Conservation (phyloP, 2,888 invertebrate genomes). For the Synergus laeviventris region DNA sequence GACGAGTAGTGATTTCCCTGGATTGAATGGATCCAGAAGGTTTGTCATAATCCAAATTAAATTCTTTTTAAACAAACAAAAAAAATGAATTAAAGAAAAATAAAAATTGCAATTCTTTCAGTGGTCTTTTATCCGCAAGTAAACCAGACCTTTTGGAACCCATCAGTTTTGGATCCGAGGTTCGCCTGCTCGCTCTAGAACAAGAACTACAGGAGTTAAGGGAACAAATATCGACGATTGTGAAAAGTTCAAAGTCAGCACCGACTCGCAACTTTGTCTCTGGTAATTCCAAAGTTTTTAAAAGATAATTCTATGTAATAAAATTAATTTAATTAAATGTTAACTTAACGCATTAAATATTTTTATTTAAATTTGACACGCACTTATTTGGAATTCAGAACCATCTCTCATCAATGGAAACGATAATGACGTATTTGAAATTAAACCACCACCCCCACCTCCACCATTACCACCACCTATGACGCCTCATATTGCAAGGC, state of each 20-base stretch:
- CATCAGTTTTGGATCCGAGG: constrained; percentile 74
- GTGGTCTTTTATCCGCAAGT: constrained; percentile 67
- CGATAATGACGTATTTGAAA: constrained; percentile 46
- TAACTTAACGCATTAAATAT: not conserved
- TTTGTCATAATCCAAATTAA: constrained; percentile 27
- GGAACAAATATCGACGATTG: constrained; percentile 72
- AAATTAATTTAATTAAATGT: no score
- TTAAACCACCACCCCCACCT: constrained; percentile 65
- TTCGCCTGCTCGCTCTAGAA: constrained; percentile 72
- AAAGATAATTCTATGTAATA: not conserved
- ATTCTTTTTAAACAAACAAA: no score
- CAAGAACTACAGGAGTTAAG: constrained; percentile 73
- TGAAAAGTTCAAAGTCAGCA: constrained; percentile 67
- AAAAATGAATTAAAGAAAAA: not conserved
- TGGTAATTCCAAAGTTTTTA: not conserved
- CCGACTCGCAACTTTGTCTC: constrained; percentile 61
- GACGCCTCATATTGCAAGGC: constrained; percentile 73
- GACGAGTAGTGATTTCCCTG: constrained; percentile 60
- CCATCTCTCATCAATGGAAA: constrained; percentile 60
- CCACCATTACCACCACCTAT: constrained; percentile 70
- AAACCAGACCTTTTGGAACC: constrained; percentile 74
- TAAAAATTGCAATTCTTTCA: constrained; percentile 49
- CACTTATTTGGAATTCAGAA: constrained; percentile 41
- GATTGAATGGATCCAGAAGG: constrained; percentile 66
- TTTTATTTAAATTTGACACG: not conserved